Evolutionary conservation across 2,113 vertebrate species (phyloP).

Genomic region (Podiceps cristatus): DNA sequence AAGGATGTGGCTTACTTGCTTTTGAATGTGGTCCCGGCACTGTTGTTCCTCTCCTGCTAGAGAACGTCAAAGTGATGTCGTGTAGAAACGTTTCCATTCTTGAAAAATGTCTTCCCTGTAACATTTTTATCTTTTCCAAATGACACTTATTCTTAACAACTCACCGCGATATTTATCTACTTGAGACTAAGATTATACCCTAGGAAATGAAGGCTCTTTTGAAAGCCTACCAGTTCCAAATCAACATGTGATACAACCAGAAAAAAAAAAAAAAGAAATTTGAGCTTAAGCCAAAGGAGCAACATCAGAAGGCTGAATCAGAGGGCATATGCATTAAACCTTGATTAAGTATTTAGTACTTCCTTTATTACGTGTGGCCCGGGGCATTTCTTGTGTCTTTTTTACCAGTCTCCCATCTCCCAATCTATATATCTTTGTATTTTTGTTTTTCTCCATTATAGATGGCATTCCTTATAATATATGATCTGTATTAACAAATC

Average conservation of each 20-base stretch:
- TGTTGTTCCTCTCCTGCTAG: background rate
- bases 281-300: background rate
- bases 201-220: constrained; percentile 9
- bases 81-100: background rate
- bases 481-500: constrained; percentile 26
- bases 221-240: background rate
- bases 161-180: constrained; percentile 9
- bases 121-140: constrained; percentile 8
- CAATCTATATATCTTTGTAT: background rate
- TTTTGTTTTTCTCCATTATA: background rate
- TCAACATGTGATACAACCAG: background rate
- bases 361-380: background rate
- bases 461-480: background rate
- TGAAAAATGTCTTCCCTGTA: background rate
- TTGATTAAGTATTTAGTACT: constrained; percentile 46
- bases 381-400: background rate
- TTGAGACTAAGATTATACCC: constrained; percentile 11
- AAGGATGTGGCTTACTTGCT: background rate
- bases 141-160: constrained; percentile 26
- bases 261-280: background rate
- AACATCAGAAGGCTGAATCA: background rate
- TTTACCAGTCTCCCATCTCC: background rate
- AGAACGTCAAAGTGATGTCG: background rate
- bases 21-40: background rate
- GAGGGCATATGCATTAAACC: background rate